Conservation (phyloP, 1,140 invertebrate species). For the Drosophila bipectinata region DNA sequence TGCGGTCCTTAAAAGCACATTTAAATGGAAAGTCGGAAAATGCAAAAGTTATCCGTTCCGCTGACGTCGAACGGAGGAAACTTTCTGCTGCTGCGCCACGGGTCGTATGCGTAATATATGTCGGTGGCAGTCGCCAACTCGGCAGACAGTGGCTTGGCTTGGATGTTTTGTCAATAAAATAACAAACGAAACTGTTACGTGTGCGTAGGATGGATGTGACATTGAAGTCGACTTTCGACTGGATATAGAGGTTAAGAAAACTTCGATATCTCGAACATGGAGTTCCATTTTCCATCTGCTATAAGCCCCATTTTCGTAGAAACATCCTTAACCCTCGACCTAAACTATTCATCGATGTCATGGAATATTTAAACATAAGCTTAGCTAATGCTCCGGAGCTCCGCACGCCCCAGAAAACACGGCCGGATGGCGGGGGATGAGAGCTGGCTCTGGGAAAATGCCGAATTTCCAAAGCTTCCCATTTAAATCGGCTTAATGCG, state of each 20-base stretch:
- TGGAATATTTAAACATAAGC: conserved; percentile 30
- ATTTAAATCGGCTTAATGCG: conserved; percentile 53
- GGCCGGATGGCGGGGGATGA: background rate
- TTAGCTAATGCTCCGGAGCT: conserved; percentile 22
- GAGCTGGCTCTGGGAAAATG: conserved; percentile 3
- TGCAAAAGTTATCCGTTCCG: conserved; percentile 29
- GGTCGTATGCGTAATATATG: conserved; percentile 38
- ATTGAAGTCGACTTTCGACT: background rate
- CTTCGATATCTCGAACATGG: conserved; percentile 12
- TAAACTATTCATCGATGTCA: conserved; percentile 33
- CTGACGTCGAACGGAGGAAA: conserved; percentile 21
- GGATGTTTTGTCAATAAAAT: conserved; percentile 58
- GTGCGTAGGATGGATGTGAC: conserved; percentile 20
- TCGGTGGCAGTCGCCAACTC: conserved; percentile 17
- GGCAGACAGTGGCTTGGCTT: background rate
- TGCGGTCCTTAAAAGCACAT: conserved; percentile 9
- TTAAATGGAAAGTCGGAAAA: conserved; percentile 2
- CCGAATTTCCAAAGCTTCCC: conserved; percentile 27
- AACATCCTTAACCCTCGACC: background rate
- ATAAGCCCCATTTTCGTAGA: background rate
- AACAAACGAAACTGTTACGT: conserved; percentile 30
- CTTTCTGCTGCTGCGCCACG: background rate
- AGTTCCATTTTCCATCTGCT: conserved; percentile 21
- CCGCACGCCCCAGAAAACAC: background rate
- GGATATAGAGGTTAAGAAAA: background rate